Conservation (phyloP, 2,797 vertebrate species). For the Chelmon rostratus region DNA sequence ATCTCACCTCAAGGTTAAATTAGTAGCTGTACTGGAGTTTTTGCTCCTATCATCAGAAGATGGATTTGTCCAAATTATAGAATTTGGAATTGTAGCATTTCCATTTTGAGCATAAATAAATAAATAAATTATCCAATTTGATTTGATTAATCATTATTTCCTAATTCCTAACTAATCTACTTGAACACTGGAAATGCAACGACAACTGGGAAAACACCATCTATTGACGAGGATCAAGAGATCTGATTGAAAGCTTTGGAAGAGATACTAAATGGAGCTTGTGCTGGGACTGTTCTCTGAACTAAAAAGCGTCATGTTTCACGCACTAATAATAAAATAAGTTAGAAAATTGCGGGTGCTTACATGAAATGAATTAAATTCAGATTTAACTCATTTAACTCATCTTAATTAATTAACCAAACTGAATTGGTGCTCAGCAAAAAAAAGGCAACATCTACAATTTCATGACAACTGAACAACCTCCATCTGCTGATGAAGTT, state of each 20-base stretch:
- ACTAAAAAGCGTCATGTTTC: neutral
- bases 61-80: neutral
- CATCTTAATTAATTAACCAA: neutral
- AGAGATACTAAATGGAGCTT: neutral
- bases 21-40: conserved; percentile 1
- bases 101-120: neutral
- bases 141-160: neutral
- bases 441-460: neutral
- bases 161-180: neutral
- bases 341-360: neutral
- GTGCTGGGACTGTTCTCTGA: neutral
- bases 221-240: conserved; percentile 1
- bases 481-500: neutral
- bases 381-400: accelerated
- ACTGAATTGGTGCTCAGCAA: neutral
- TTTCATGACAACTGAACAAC: neutral
- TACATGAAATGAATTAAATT: neutral
- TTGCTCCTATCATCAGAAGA: conserved; percentile 6
- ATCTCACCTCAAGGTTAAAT: neutral
- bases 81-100: neutral
- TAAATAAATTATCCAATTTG: neutral
- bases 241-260: conserved; percentile 8
- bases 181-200: neutral
- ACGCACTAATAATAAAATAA: neutral
- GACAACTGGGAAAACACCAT: neutral